Evolutionary conservation across 2,888 invertebrate species (phyloP), one percentile per base, ranked within the genome.

Genomic region (Caenorhabditis angaria): DNA sequence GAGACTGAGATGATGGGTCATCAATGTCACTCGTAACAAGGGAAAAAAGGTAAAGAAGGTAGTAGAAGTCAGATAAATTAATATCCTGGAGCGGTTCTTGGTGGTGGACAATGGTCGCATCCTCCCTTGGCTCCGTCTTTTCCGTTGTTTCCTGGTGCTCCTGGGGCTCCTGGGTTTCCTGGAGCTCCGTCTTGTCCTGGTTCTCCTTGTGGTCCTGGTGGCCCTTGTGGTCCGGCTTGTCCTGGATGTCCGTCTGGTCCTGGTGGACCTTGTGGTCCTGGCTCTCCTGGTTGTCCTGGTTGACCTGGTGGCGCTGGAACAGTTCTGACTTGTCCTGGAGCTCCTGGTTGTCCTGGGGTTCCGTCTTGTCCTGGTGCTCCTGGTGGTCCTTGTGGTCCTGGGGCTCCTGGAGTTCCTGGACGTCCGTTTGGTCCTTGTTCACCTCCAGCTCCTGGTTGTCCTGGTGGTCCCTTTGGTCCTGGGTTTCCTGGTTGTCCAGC

Each of bases 401-500:
- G 51, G n/a, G 57, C 65, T 28, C 64, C 69, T 41, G 76, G 76
- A 10, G 72, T 57, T 76, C 64, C 65, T 61, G 70, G 53, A n/a
- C 72, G 73, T 63, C 82, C 82, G 59, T 64, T 60, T 18, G 70
- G 56, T 76, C 64, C 65, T 61, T 57, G 78, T 56, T 78, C 66
- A 65, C 80, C 80, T 8, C 76, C 60, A 6, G 28, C 61, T 61
- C 77, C 73, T 28, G 73, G 62, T 24, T 73, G 59, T 63, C 73
- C 77, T 24, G 66, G 64, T 48, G 67, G 77, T 67, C 84, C 84
- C 32, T 65, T 66, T 24, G 71, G 64, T 70, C 82, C 82, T 25
- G 71, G 70, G 27, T 70, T 65, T 70, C 83, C 82, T 59, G 78
- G 72, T 35, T 76, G 77, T 65, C 82, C 85, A 55, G 80, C 72